Conservation (phyloP, 2,113 vertebrate species). For the Ageneiosus marmoratus region DNA sequence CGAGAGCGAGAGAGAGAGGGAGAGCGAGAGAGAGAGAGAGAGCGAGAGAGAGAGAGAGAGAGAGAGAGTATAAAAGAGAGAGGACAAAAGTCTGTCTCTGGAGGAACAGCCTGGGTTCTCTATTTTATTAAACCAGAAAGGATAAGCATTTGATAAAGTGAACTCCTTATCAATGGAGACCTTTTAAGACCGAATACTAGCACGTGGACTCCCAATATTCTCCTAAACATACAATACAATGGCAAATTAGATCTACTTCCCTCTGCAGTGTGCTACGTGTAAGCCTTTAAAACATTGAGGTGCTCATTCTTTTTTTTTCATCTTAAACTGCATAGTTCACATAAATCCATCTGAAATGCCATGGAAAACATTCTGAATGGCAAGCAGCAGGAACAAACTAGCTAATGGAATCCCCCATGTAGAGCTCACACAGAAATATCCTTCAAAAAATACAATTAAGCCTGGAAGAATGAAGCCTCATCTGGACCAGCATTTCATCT, state of each 20-base stretch:
- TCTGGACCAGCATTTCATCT: neutral
- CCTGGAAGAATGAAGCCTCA: slow-evolving; percentile 45
- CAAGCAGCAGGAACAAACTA: slow-evolving; percentile 50
- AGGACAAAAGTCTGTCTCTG: slow-evolving; percentile 8
- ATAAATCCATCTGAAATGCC: slow-evolving; percentile 70
- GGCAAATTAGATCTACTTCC: slow-evolving; percentile 41
- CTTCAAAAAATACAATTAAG: slow-evolving; percentile 66
- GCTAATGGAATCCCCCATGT: slow-evolving; percentile 68
- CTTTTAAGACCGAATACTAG: slow-evolving; percentile 11
- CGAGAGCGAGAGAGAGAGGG: too few relatives aligned
- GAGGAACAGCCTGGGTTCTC: neutral
- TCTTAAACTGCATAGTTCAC: slow-evolving; percentile 59
- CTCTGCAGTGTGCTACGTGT: slow-evolving; percentile 65
- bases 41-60: too few relatives aligned
- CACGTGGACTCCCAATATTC: neutral
- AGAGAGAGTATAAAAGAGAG: slow-evolving; percentile 4
- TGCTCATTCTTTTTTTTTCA: slow-evolving; percentile 53
- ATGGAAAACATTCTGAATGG: slow-evolving; percentile 70
- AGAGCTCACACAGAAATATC: slow-evolving; percentile 62
- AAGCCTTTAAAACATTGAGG: slow-evolving; percentile 64
- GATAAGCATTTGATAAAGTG: neutral
- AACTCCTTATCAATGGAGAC: neutral
- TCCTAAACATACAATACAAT: slow-evolving; percentile 18
- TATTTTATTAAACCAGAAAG: slow-evolving; percentile 11
- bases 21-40: too few relatives aligned